phyloP scores from a whole-genome alignment of 2,797 vertebrate species.

The Apogon talboti region DNA sequence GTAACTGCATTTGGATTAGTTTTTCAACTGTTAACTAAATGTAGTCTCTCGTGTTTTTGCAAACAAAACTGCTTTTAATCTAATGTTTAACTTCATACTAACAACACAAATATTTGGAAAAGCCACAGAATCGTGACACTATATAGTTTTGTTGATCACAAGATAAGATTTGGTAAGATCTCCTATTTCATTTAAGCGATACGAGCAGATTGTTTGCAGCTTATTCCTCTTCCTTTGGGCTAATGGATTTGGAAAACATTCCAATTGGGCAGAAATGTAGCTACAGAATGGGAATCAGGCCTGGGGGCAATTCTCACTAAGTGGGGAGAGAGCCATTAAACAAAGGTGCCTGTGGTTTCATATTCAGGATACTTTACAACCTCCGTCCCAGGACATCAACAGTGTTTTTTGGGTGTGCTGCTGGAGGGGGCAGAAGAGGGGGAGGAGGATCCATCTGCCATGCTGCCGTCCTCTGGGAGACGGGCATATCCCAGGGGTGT shows the following conservation, averaged over 20 bases:
- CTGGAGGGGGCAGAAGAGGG: constrained; percentile 60
- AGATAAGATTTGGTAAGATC: constrained; percentile 65
- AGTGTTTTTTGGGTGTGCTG: constrained; percentile 82
- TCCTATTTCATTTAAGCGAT: constrained; percentile 51
- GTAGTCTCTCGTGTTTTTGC: too few relatives aligned
- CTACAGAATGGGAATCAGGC: constrained; percentile 80
- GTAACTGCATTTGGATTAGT: too few relatives aligned
- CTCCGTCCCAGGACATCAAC: constrained; percentile 83
- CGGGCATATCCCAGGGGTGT: constrained; percentile 84
- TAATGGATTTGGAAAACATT: constrained; percentile 82
- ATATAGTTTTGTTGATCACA: constrained; percentile 30
- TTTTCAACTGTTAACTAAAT: too few relatives aligned
- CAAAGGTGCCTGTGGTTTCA: constrained; percentile 83
- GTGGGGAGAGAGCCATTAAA: constrained; percentile 81
- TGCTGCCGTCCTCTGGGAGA: constrained; percentile 83
- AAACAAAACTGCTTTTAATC: constrained; percentile 11
- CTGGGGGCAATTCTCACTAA: constrained; percentile 81
- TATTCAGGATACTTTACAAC: constrained; percentile 84
- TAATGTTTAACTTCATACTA: constrained; percentile 20
- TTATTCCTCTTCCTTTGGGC: constrained; percentile 73
- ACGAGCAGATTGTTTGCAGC: constrained; percentile 70
- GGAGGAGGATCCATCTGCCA: constrained; percentile 86
- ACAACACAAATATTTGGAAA: neutral
- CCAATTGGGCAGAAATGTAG: constrained; percentile 75
- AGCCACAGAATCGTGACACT: constrained; percentile 32